Base-by-base conservation (phyloP, 2,888 invertebrate genomes). In the Trichogramma dendrolimi region DNA sequence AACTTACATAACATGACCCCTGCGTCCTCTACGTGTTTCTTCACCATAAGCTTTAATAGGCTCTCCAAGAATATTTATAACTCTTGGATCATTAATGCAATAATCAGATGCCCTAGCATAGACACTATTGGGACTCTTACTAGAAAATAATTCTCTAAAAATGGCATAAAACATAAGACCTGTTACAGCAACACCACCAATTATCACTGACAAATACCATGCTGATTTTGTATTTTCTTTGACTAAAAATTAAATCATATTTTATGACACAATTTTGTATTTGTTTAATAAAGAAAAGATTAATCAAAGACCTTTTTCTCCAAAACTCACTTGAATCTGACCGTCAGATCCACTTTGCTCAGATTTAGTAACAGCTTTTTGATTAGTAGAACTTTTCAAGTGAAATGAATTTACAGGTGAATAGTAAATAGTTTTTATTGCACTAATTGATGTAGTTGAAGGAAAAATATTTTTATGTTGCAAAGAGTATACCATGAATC, bases 11-110 rank as follows among this genome's bases (percentile, higher is more conserved):
- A 94, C 90, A 82, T 93, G 93, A 67, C 90, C 87, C 50, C 94
- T 83, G 65, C 94, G 83, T 48, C 96, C 88, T 68, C 95, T 83
- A 27, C 90, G 83, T 0, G 89, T 90, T 76, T 92, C 91, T 78
- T 95, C 94, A 0, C 96, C 96, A 79, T 86, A 92, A 1, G 91
- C 92, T 78, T 90, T 94, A 43, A 96, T 90, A 5, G 95, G 94
- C 64, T 87, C 83, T n/a, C 96, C 96, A 59, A 96, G 81, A n/a
- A 88, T 85, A 80, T 94, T 91, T 72, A 87, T 84, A 1, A 96
- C 85, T 73, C 88, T 83, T 5, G 86, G 82, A 80, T 94, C 89
- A 71, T 87, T 83, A 69, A 86, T 85, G 72, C 94, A 92, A 70
- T 85, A 83, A 63, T 91, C 86, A 27, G 91, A 81, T 2, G 95